A percentile compares a stretch with the other conserved stretches of the same genome.
Evolutionary conservation across 1,140 invertebrate genomes (phyloP).

Genomic region (Maniola jurtina): DNA sequence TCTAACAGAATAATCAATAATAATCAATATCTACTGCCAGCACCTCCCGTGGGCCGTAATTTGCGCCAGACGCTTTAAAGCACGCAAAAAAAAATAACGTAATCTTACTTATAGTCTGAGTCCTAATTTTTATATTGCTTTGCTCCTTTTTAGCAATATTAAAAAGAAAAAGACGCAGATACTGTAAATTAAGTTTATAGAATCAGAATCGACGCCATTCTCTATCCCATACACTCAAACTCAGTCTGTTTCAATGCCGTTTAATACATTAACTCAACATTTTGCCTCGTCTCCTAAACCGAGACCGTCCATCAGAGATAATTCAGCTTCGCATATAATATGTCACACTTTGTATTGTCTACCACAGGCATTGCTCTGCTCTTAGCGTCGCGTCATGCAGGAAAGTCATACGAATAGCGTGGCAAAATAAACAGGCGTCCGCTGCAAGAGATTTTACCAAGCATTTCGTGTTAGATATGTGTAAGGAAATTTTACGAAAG

Average conservation of each 20-base stretch:
- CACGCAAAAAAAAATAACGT: too few species aligned
- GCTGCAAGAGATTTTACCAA: constrained; percentile 1
- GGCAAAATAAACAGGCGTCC: constrained; percentile 7
- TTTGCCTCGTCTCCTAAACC: not conserved
- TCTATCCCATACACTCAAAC: too few species aligned
- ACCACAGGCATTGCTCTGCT: constrained; percentile 12
- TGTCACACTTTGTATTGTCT: constrained; percentile 15
- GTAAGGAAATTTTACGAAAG: too few species aligned
- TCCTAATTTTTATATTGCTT: not conserved
- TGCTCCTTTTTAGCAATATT: not conserved
- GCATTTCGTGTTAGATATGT: too few species aligned
- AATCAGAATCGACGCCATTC: too few species aligned
- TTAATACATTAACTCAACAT: not conserved
- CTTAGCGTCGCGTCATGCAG: constrained; percentile 11
- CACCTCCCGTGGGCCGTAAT: too few species aligned
- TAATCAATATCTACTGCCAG: too few species aligned
- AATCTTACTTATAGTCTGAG: too few species aligned
- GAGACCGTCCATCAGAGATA: constrained; percentile 11
- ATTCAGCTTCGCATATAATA: constrained; percentile 6
- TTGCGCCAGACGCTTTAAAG: too few species aligned
- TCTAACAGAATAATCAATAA: too few species aligned
- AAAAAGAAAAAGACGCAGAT: too few species aligned
- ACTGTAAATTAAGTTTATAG: too few species aligned
- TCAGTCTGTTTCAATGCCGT: not conserved
- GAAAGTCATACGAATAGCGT: constrained; percentile 10